Evolutionary conservation across 2,888 invertebrate genomes (phyloP), one percentile per base, ranked within the genome.

Genomic region (Keiferia lycopersicella): DNA sequence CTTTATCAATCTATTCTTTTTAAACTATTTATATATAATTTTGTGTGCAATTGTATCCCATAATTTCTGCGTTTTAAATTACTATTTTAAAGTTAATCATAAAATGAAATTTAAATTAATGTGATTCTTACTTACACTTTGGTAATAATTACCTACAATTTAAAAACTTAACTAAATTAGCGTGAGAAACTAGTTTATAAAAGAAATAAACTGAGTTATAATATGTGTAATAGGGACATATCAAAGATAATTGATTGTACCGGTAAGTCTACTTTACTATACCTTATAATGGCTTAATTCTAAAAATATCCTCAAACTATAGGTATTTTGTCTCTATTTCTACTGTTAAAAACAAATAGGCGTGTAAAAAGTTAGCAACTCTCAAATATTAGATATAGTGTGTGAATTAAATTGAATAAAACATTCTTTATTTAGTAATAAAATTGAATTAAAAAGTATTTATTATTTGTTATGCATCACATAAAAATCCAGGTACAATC

Each of bases 101-200:
- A 66, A 58, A 65, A 58, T 66, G 65, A 65, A 75, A 69, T 65
- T 76, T 73, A 68, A 67, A 86, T 88, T 86, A 79, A 81, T 81
- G 81, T 84, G 84, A 86, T 84, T 78, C 88, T 83, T 88, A 90
- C 85, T 85, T 89, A 91, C 87, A 89, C 91, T 91, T 91, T 91
- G 91, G 91, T 91, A 88, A 88, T 89, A 86, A 84, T 85, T 61
- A 90, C 82, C 89, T 90, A 89, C 80, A 79, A 80, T 72, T 68
- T 62, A 61, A 61, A 50, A 11, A 0, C 34, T 62, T 53, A 60
- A 53, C 39, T 71, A 67, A 75, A 76, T 71, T 79, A 78, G 74
- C 75, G 73, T 86, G 85, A 86, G 83, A 84, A 72, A 72, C 68
- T 65, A 71, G 70, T 72, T 69, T 60, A 34, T 65, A 56, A 63